A percentile compares a stretch with the other conserved stretches of the same genome.
phyloP scores from a whole-genome alignment of 2,888 invertebrate species.

The Dolichomitus sp. region DNA sequence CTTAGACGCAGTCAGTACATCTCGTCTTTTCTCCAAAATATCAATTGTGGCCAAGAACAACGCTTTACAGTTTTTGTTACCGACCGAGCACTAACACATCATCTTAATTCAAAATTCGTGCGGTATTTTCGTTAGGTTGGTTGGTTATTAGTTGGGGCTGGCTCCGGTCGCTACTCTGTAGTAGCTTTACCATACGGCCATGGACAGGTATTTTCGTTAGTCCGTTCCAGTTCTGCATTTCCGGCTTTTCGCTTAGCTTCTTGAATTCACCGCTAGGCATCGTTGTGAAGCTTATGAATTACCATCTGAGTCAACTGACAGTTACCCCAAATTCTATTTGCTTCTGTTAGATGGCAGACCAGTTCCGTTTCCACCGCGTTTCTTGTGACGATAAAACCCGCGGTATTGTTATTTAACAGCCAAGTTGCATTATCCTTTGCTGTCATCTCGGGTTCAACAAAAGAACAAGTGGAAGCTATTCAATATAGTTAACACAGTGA shows the following conservation, averaged over 20 bases:
- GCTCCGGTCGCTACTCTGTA: no score
- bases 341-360: constrained; percentile 25
- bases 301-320: background rate
- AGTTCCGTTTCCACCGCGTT: background rate
- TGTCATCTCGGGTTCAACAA: background rate
- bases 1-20: no score
- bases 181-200: no score
- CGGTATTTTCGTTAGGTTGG: no score
- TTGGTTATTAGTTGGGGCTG: no score
- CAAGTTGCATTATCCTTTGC: background rate
- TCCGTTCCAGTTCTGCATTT: background rate
- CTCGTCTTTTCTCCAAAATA: no score
- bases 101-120: no score
- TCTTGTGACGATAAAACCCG: background rate
- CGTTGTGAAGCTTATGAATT: background rate
- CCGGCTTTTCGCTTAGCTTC: background rate
- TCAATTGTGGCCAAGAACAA: no score
- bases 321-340: background rate
- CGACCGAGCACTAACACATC: no score
- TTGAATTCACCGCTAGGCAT: background rate
- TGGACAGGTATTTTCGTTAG: background rate
- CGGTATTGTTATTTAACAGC: background rate
- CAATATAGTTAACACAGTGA: background rate
- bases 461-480: background rate
- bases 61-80: no score